A percentile compares a stretch with the other conserved stretches of the same genome.
Evolutionary conservation across 2,888 invertebrate species (phyloP).

Genomic region (Sicus ferrugineus): DNA sequence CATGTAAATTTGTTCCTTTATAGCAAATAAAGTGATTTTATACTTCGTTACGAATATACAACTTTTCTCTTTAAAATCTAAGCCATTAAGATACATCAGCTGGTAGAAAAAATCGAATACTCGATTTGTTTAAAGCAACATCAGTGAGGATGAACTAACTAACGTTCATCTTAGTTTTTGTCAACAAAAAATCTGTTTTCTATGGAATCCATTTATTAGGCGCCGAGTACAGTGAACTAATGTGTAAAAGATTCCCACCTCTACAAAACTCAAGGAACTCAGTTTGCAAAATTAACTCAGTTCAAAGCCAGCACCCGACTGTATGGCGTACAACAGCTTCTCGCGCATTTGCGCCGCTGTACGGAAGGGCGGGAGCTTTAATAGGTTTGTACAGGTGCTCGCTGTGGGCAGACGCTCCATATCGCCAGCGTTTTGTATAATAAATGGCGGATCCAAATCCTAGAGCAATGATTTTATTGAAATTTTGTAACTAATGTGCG

Average conservation of each 20-base stretch:
- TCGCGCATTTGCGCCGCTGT: conserved; percentile 79
- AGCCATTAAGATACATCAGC: background rate
- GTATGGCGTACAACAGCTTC: conserved; percentile 91
- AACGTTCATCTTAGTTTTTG: background rate
- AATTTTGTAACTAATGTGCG: background rate
- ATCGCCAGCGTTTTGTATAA: conserved; percentile 91
- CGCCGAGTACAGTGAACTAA: conserved; percentile 1
- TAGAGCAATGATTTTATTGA: conserved; percentile 56
- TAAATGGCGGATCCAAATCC: conserved; percentile 95
- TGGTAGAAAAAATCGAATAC: background rate
- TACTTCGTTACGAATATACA: conserved; percentile 7
- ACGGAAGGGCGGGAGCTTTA: conserved; percentile 92
- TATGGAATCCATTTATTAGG: conserved; percentile 34
- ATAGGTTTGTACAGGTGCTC: conserved; percentile 97
- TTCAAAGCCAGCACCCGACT: conserved; percentile 96
- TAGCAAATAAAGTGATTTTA: background rate
- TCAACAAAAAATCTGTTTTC: conserved; percentile 21
- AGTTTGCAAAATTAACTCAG: conserved; percentile 72
- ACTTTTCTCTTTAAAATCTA: background rate
- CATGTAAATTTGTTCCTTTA: conserved; percentile 18
- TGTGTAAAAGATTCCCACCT: background rate
- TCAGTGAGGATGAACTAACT: background rate
- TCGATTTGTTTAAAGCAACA: background rate
- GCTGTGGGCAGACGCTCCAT: conserved; percentile 94
- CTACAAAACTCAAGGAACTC: background rate